Base-by-base conservation (phyloP, 2,113 vertebrate species). In the Sardina pilchardus region DNA sequence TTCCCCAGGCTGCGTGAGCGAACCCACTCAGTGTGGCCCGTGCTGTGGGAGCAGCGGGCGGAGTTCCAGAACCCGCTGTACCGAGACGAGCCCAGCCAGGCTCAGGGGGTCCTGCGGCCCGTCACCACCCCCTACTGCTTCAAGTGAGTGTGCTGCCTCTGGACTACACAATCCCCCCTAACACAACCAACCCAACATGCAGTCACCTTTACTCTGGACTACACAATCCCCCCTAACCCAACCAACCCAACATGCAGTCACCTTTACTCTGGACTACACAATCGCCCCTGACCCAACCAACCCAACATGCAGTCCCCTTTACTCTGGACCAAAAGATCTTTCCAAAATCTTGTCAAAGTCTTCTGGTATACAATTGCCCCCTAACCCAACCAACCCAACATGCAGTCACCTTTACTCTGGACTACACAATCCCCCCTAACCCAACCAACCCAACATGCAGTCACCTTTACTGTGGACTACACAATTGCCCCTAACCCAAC, bases 41-140 rank as follows among this genome's bases (percentile, higher is more conserved):
- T 98, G 85, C 90, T 99, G 82, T 99, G 97, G 98, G 96, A 96
- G 92, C 96, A 97, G 63, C 94, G 93, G 84, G 91, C 91, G 0
- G 93, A 98, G 88, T 99, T 96, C 90, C 48, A 92, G 86, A 99
- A 99, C 87, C 98, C 98, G 45, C 92, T 99, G 75, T 99, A 97
- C 88, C 94, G 96, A 87, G 89, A 94, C 0, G 96, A 97, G 82
- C 95, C 93, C 85, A 95, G 96, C 48, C 96, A 97, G 93, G 96
- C 91, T 39, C 95, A 94, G 88, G 96, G 96, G 3, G 90, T 95
- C 8, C 94, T 99, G 83, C 92, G 85, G 71, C 97, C 97, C 83
- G 95, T 95, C 88, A 95, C 96, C 56, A 81, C 96, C 83, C 96
- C 97, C 1, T 97, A 95, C 94, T 97, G 96, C 93, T 99, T 99